Conservation (phyloP, 2,888 invertebrate genomes). For the Elegia similella region DNA sequence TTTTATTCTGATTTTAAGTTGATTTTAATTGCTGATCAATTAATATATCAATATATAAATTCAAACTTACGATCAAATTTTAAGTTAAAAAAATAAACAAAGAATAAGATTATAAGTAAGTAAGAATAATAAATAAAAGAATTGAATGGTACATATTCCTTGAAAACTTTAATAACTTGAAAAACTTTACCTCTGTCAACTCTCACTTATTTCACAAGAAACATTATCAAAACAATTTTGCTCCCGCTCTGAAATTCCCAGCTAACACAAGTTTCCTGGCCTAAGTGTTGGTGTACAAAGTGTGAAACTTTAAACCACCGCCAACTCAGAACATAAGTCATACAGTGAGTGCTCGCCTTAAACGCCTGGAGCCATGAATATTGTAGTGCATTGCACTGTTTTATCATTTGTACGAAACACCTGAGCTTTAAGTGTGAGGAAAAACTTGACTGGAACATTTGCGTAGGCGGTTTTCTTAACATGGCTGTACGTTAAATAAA, state of each 20-base stretch:
- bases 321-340: slow-evolving; percentile 5
- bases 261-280: neutral
- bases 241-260: neutral
- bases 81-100: too few relatives aligned
- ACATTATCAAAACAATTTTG: neutral
- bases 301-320: slow-evolving; percentile 7
- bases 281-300: slow-evolving; percentile 14
- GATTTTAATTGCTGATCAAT: too few relatives aligned
- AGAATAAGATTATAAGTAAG: too few relatives aligned
- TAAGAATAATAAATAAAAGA: too few relatives aligned
- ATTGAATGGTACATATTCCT: too few relatives aligned
- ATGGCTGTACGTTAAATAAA: too few relatives aligned
- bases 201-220: neutral
- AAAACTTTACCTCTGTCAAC: too few relatives aligned
- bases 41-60: too few relatives aligned
- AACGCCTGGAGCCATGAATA: slow-evolving; percentile 13
- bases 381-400: slow-evolving; percentile 15
- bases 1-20: too few relatives aligned
- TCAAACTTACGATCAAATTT: too few relatives aligned
- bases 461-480: too few relatives aligned
- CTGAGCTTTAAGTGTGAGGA: neutral
- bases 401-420: slow-evolving; percentile 12
- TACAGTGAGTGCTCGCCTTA: slow-evolving; percentile 10
- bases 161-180: too few relatives aligned
- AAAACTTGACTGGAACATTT: neutral